Evolutionary conservation across 1,140 invertebrate genomes (phyloP).

Genomic region (Dicyema japonicum): DNA sequence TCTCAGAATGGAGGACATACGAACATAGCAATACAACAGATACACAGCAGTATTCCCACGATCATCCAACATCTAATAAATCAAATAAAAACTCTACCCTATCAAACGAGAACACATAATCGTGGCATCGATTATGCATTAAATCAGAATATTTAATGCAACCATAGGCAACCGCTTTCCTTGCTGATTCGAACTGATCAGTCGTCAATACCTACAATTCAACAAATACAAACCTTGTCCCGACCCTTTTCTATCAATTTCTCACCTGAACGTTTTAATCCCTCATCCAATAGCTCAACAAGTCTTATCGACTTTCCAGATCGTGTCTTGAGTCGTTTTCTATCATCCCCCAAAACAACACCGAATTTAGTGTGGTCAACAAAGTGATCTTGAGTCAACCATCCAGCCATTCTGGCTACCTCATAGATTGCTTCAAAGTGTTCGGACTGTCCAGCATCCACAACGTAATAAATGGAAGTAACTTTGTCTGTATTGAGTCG

Average conservation of each 20-base stretch:
- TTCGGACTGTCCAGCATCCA: conserved; percentile 50
- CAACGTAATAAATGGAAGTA: conserved; percentile 70
- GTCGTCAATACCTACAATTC: conserved; percentile 30
- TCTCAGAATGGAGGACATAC: conserved; percentile 35
- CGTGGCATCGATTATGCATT: conserved; percentile 55
- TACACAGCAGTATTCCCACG: conserved; percentile 94
- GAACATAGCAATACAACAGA: conserved; percentile 62
- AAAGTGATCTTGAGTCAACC: conserved; percentile 25
- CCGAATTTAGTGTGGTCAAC: conserved; percentile 76
- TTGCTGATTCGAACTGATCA: conserved; percentile 46
- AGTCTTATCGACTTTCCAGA: conserved; percentile 75
- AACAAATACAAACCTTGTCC: conserved; percentile 19
- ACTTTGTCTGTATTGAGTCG: conserved; percentile 46
- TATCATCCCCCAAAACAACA: conserved; percentile 75
- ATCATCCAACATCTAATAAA: conserved; percentile 65
- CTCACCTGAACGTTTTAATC: conserved; percentile 40
- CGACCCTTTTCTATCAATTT: conserved; percentile 62
- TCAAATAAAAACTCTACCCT: conserved; percentile 23
- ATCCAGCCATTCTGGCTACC: conserved; percentile 27
- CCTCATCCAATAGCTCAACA: conserved; percentile 65
- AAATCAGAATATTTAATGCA: conserved; percentile 96
- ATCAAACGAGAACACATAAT: conserved; percentile 94
- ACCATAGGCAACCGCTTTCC: conserved; percentile 68
- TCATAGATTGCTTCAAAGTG: conserved; percentile 9
- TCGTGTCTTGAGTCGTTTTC: conserved; percentile 87